These are phyloP conservation scores for Calameuta pallipes DNA, from an alignment of 2,888 invertebrate genomes.

Conservation along the genomic window DNA sequence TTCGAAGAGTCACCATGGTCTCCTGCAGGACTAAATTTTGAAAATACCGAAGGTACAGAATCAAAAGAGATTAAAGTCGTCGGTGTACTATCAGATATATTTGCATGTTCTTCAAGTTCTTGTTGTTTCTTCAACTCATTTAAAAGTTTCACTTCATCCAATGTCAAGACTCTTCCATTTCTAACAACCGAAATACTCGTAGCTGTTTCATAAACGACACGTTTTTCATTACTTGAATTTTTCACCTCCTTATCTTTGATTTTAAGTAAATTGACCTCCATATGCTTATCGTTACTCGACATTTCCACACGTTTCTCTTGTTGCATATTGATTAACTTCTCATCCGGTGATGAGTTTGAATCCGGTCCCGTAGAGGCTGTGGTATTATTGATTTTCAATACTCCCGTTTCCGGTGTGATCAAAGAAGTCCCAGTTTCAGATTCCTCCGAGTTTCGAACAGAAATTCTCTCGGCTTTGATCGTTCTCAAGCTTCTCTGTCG, in stretches of 20 bases:
- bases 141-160: not conserved
- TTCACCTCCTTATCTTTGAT: not conserved
- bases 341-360: not conserved
- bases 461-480: not conserved
- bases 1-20: not conserved
- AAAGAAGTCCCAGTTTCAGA: not conserved
- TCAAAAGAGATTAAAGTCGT: not conserved
- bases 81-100: not conserved
- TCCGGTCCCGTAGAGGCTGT: not conserved
- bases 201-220: not conserved
- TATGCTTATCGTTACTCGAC: not conserved
- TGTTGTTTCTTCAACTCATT: not conserved
- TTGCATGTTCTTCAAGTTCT: not conserved
- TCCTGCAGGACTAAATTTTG: not conserved
- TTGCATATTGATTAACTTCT: not conserved
- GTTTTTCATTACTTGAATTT: not conserved
- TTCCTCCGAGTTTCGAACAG: not conserved
- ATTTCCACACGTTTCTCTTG: not conserved
- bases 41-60: not conserved
- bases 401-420: not conserved
- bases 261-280: not conserved
- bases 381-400: not conserved
- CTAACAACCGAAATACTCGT: not conserved
- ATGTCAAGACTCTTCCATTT: not conserved
- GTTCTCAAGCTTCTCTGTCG: not conserved